Conservation (phyloP, 2,797 vertebrate genomes). For the Myoxocephalus aenaeus region DNA sequence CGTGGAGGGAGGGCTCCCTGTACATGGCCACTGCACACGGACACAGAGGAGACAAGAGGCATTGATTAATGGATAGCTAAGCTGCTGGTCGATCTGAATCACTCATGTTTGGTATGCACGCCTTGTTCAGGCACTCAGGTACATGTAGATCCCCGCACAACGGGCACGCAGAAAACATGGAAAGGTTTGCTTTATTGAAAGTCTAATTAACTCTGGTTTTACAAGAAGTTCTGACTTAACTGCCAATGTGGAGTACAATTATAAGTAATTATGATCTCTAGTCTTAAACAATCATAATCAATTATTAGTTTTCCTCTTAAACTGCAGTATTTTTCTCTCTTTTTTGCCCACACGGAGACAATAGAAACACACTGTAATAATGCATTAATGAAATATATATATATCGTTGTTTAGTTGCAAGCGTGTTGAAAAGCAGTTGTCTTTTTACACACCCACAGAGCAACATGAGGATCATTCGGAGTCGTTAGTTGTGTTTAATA, state of each 20-base stretch:
- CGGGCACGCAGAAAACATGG: background rate
- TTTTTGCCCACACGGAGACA: background rate
- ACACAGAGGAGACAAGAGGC: slow-evolving; percentile 39
- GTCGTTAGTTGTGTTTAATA: slow-evolving; percentile 34
- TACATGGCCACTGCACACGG: slow-evolving; percentile 82
- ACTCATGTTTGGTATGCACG: slow-evolving; percentile 23
- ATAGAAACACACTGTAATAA: background rate
- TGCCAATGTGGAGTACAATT: background rate
- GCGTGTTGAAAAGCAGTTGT: slow-evolving; percentile 6
- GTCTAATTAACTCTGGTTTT: background rate
- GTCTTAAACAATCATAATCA: slow-evolving; percentile 7
- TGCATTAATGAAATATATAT: slow-evolving; percentile 2
- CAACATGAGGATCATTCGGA: slow-evolving; percentile 24
- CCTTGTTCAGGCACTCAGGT: slow-evolving; percentile 3
- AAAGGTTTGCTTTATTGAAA: background rate
- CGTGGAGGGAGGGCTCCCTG: slow-evolving; percentile 84
- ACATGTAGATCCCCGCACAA: background rate
- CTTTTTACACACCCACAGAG: slow-evolving; percentile 5
- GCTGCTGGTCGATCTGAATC: slow-evolving; percentile 10
- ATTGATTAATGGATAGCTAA: slow-evolving; percentile 15
- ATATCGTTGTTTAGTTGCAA: slow-evolving; percentile 1
- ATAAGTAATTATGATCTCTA: slow-evolving; percentile 8
- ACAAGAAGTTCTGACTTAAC: background rate
- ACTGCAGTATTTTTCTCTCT: background rate
- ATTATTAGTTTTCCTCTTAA: background rate